phyloP scores from a whole-genome alignment of 1,140 invertebrate genomes.

The Ctenoplectra terminalis region DNA sequence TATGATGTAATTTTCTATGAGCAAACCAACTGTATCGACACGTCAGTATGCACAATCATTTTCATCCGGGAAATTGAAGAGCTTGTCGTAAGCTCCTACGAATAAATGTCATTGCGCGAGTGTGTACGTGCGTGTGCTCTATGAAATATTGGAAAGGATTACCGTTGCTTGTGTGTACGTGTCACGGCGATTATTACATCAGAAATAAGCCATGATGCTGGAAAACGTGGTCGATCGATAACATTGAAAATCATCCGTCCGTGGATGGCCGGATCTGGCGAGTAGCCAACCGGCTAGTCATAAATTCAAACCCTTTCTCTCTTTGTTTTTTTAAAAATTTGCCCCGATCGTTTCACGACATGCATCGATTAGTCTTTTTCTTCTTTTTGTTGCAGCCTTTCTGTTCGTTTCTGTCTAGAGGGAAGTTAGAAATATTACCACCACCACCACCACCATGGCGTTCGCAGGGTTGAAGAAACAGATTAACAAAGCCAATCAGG shows the following conservation, averaged over 20 bases:
- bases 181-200: conserved; percentile 50
- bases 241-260: conserved; percentile 65
- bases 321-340: conserved; percentile 25
- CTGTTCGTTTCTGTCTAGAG: not conserved
- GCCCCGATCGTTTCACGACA: not conserved
- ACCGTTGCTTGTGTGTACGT: not conserved
- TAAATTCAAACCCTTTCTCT: conserved; percentile 38
- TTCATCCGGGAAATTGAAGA: not conserved
- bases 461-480: conserved; percentile 99
- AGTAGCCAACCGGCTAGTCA: conserved; percentile 35
- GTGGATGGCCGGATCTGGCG: conserved; percentile 46
- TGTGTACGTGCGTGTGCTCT: not conserved
- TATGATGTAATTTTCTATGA: conserved; percentile 18
- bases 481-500: conserved; percentile 99
- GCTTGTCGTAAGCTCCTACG: not conserved
- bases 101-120: not conserved
- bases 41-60: not conserved
- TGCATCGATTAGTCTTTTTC: not conserved
- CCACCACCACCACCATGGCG: conserved; percentile 88
- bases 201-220: conserved; percentile 57
- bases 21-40: not conserved
- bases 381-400: conserved; percentile 41
- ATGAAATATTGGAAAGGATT: conserved; percentile 10
- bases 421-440: conserved; percentile 1
- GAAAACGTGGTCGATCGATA: conserved; percentile 63